Percentiles rank a stretch among this genome's conserved stretches.
Conservation (phyloP, 53 echinoderm and acorn worm genomes). For the Glandiceps talaboti region DNA sequence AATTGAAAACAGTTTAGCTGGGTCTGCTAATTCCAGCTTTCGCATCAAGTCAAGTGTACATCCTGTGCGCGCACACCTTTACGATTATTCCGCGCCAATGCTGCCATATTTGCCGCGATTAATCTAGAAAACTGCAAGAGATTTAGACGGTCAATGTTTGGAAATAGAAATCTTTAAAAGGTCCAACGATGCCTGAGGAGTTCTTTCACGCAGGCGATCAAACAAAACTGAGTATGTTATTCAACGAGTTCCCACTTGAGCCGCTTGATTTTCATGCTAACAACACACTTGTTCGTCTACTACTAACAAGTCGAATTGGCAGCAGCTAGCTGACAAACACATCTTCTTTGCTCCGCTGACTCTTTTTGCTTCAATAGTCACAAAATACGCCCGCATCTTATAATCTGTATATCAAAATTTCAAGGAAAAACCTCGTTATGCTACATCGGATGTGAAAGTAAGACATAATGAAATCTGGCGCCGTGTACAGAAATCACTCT, state of each 20-base stretch:
- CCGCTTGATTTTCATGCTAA: background rate
- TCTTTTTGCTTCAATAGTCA: background rate
- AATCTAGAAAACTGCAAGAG: background rate
- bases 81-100: constrained; percentile 1
- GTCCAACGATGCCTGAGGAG: background rate
- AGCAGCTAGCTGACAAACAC: background rate
- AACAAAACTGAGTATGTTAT: background rate
- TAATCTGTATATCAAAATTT: background rate
- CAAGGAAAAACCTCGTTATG: background rate
- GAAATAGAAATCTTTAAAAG: background rate
- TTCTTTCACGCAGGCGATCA: background rate
- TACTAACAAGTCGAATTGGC: background rate
- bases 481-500: background rate
- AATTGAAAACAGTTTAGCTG: background rate
- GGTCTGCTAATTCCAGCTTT: too few species aligned
- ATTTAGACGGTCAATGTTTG: background rate
- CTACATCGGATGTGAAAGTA: background rate
- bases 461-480: background rate
- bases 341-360: background rate
- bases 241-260: background rate
- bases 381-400: background rate
- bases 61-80: background rate
- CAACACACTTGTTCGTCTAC: background rate
- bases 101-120: background rate
- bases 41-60: background rate